Evolutionary conservation across 2,797 vertebrate genomes (phyloP).

Genomic region (Mus minutoides): DNA sequence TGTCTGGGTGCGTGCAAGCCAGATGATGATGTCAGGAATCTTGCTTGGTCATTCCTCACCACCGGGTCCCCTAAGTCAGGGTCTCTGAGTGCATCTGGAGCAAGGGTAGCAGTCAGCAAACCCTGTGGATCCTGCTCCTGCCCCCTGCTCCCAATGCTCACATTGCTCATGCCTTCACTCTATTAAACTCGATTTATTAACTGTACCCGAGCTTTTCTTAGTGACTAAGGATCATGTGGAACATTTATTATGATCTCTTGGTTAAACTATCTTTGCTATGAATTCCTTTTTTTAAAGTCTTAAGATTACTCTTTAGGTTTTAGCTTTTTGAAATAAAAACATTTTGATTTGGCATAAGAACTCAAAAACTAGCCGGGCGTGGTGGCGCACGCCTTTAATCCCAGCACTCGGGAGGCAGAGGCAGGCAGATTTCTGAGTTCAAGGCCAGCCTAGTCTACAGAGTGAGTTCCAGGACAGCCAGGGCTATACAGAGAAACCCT

Average conservation of each 20-base stretch:
- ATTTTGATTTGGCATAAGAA: background rate
- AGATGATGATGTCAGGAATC: background rate
- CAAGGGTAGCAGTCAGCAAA: background rate
- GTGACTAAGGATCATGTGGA: slow-evolving; percentile 12
- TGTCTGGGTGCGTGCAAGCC: background rate
- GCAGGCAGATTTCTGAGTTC: no score
- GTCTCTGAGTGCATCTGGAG: background rate
- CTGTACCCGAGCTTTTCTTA: slow-evolving; percentile 54
- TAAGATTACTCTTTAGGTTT: slow-evolving; percentile 46
- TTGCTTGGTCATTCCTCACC: background rate
- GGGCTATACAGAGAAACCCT: no score
- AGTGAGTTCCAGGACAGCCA: no score
- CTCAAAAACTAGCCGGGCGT: background rate
- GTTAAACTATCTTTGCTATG: background rate
- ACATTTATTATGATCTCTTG: slow-evolving; percentile 29
- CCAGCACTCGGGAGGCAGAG: no score
- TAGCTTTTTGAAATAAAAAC: background rate
- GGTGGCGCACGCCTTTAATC: no score
- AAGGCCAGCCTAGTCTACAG: no score
- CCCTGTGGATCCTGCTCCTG: background rate
- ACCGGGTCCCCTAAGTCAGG: no score
- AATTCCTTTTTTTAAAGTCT: slow-evolving; percentile 14
- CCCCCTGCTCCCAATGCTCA: background rate
- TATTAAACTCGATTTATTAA: slow-evolving; percentile 43
- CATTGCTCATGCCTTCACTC: slow-evolving; percentile 15